Percentiles rank a stretch among this genome's conserved stretches.
These are phyloP conservation scores for Notarius quadriscutis DNA, from an alignment of 2,113 vertebrate genomes.

Conservation along the genomic window DNA sequence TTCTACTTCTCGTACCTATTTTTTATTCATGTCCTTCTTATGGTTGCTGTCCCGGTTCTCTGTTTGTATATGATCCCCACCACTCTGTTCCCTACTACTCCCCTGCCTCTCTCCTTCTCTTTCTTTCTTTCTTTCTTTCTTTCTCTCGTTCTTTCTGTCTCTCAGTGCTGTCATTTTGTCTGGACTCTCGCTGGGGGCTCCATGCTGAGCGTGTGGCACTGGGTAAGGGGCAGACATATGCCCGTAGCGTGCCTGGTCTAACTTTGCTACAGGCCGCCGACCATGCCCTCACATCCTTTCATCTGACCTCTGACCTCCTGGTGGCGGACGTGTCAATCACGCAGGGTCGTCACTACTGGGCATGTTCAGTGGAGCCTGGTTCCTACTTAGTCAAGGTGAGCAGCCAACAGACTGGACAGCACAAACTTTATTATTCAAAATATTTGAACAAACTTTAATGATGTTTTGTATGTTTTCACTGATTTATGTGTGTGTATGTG, in stretches of 20 bases:
- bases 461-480: neutral
- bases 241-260: constrained; percentile 88
- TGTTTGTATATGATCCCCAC: neutral
- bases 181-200: constrained; percentile 91
- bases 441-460: neutral
- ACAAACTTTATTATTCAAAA: neutral
- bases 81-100: constrained; percentile 2
- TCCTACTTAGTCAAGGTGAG: constrained; percentile 90
- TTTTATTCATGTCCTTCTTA: constrained; percentile 8
- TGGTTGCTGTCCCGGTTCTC: neutral
- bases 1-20: neutral
- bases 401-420: neutral
- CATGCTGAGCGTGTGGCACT: constrained; percentile 88
- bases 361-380: constrained; percentile 90
- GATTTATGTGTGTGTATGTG: constrained; percentile 19
- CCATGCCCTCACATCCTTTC: constrained; percentile 89
- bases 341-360: constrained; percentile 95
- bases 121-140: neutral
- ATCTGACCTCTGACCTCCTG: constrained; percentile 89
- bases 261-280: constrained; percentile 82
- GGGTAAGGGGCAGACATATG: constrained; percentile 89
- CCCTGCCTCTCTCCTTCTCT: neutral
- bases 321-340: constrained; percentile 84
- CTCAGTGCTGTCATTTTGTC: constrained; percentile 89
- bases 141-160: neutral